phyloP scores from a whole-genome alignment of 2,797 vertebrate species.

The Myotis pilosus region DNA sequence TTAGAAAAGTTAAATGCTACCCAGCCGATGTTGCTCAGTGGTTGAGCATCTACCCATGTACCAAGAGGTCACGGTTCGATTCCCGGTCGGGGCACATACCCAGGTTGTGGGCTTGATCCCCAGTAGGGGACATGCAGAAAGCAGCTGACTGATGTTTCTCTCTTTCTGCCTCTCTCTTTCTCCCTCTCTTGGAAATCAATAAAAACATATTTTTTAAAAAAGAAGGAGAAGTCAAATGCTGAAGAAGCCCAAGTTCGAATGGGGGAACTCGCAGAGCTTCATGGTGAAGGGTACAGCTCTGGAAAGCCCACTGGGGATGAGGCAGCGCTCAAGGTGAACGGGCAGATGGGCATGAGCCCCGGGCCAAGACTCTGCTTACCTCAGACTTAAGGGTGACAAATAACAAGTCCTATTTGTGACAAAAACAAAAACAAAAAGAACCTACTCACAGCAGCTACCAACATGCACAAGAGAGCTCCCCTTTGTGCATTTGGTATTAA shows the following conservation, averaged over 20 bases:
- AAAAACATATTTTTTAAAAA: too few species aligned
- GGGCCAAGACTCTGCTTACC: background rate
- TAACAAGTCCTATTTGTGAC: background rate
- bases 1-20: background rate
- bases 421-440: background rate
- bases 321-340: background rate
- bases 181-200: too few species aligned
- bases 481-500: background rate
- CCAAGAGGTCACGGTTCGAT: too few species aligned
- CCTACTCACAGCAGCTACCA: background rate
- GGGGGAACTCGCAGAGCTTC: background rate
- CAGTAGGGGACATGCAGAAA: too few species aligned
- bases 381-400: background rate
- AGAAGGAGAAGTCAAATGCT: background rate
- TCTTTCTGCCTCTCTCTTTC: too few species aligned
- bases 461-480: background rate
- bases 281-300: background rate
- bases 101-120: too few species aligned
- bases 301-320: background rate
- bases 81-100: accelerated
- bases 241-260: background rate
- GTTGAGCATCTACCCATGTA: too few species aligned
- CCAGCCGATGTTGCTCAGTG: too few species aligned
- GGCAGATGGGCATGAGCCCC: background rate
- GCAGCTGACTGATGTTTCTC: too few species aligned